Base-by-base conservation (phyloP, 2,797 vertebrate genomes). In the Parambassis ranga region DNA sequence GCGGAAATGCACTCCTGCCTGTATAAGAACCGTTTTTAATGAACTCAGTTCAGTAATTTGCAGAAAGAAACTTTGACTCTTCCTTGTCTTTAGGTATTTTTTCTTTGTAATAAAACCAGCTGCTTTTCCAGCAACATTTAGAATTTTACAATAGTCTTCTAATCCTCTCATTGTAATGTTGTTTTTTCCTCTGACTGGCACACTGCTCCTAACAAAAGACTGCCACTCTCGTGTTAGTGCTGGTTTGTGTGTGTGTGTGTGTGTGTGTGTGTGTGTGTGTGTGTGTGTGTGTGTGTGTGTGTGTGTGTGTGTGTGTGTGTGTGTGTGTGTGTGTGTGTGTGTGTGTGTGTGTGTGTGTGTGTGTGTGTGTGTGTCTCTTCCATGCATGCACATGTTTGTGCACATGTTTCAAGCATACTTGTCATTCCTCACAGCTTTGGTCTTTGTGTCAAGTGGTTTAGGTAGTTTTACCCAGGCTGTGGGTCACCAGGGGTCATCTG, bases 341-440 rank as follows among this genome's bases (percentile, higher is more conserved):
- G 20, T 5, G 22, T 24, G 46, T 49, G 44, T 23, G 5, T 46
- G 20, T 67, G 37, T 47, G 43, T 66, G 35, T 14, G 10, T 42
- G 10, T 16, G 24, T n/a, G 19, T 24, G 26, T 6, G 20, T 5
- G 27, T 9, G 2, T 2, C 3, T 28, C 48, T 20, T 33, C 20
- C 23, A 42, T 44, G 44, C 49, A 50, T 48, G 33, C 68, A 63
- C 31, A 31, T 62, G 75, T 53, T 48, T 49, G 68, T 59, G 63
- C 24, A 26, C 42, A 26, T 71, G 64, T 60, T 67, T 79, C 43
- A 38, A 61, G 60, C 86, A 90, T 88, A 70, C 79, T 78, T 73
- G 71, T 81, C 86, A 92, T 91, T 91, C 90, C 77, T 79, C 22
- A 6, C 65, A 65, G 65, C 69, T 88, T 69, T 57, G 61, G 71